phyloP scores from a whole-genome alignment of 1,140 invertebrate species.

The Musca vetustissima region DNA sequence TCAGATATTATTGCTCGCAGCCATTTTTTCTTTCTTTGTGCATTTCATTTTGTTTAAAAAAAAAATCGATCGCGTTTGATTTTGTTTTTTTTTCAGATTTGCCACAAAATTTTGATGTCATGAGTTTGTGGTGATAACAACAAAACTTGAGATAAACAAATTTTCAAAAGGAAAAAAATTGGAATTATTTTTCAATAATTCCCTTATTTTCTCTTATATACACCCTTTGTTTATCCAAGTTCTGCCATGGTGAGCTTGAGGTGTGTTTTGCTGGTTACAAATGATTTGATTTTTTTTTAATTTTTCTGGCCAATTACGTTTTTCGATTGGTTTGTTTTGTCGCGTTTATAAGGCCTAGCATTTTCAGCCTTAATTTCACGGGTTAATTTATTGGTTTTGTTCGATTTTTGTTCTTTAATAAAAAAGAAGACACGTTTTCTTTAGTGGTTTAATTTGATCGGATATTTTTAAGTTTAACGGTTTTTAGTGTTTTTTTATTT shows the following conservation, averaged over 20 bases:
- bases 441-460: neutral
- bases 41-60: slow-evolving; percentile 5
- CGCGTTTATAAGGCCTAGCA: slow-evolving; percentile 24
- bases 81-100: neutral
- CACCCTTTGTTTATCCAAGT: slow-evolving; percentile 6
- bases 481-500: neutral
- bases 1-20: slow-evolving; percentile 57
- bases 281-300: slow-evolving; percentile 23
- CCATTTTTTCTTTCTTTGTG: too few relatives aligned
- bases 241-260: slow-evolving; percentile 11
- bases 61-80: neutral
- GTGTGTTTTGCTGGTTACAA: slow-evolving; percentile 24
- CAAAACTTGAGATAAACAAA: slow-evolving; percentile 12
- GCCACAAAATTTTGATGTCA: neutral
- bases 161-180: neutral
- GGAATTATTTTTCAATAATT: neutral
- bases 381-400: slow-evolving; percentile 37
- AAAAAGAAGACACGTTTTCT: neutral
- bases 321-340: slow-evolving; percentile 25
- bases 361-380: slow-evolving; percentile 24
- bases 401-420: slow-evolving; percentile 9
- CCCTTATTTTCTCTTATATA: too few relatives aligned
- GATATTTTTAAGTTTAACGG: slow-evolving; percentile 10
- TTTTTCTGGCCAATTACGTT: slow-evolving; percentile 18
- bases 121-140: neutral